Base-by-base conservation (phyloP, 2,888 invertebrate species). In the Acrobasis suavella region DNA sequence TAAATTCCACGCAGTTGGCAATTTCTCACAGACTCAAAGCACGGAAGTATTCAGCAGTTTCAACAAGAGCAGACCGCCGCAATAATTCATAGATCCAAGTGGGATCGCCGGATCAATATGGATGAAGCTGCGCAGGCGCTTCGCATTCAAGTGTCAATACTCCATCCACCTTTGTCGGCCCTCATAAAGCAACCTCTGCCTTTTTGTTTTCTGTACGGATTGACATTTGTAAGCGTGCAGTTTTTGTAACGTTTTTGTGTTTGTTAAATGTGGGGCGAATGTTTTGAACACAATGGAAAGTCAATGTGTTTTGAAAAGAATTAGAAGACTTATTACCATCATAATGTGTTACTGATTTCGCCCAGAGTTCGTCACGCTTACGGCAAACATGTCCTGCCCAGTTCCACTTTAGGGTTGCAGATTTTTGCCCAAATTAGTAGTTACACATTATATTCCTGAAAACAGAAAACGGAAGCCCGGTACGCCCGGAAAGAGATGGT, bases 131-230 rank as follows among this genome's bases (percentile, higher is more conserved):
- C 77, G 82, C 79, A 46, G 79, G 17, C 77, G 80, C 77, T 76
- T 64, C 73, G 83, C 87, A 90, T 90, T 90, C 88, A 90, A 77
- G 83, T 87, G 90, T 89, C 90, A 87, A 70, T 70, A 72, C 63
- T 54, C 58, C 67, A 72, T 69, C 64, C 39, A 68, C 66, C 75
- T 76, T 78, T 73, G 78, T 73, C 73, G 71, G 73, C 69, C 46
- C 42, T 56, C 56, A 56, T 56, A 56, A 56, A 56, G 17, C 42
- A 46, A 56, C 17, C 56, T 42, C 7, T 14, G 12, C 1, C 17
- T 42, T 39, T 39, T 56, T 38, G 39, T 56, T 17, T 46, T 22
- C 14, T 56, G 14, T 17, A 16, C 15, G 10, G 55, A 16, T 6
- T 56, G 56, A 56, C 56, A 42, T 42, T 56, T 56, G 42, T 55